Evolutionary conservation across 1,140 invertebrate genomes (phyloP), one percentile per base, ranked within the genome.

Genomic region (Drosophila santomea): DNA sequence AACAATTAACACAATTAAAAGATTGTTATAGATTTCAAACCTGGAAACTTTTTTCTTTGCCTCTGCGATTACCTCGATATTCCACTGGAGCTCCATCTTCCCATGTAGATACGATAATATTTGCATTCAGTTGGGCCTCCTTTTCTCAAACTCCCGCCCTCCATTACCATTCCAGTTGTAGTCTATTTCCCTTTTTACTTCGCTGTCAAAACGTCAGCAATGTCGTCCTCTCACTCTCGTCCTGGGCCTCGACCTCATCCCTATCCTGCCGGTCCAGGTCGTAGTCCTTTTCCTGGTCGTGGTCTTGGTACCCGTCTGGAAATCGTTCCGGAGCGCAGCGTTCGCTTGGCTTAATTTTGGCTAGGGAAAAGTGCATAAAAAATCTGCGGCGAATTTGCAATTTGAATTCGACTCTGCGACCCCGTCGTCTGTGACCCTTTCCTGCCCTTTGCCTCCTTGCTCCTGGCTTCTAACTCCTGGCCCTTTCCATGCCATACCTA

Each of bases 321-420:
- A 72, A 74, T 82, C 79, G 82, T 83, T 85, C 78, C 69, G 72
- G 63, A 67, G 78, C 63, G 76, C 62, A 59, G 61, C 77, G 74
- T 88, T 89, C 84, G 57, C 75, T 73, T 86, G 83, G 79, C 83
- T 86, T 89, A 86, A 86, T 86, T 86, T 86, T 72, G 79, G 84
- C 83, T 89, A 66, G 75, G 79, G 84, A 86, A 86, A 86, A 89
- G 79, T 86, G 83, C 83, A 86, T 86, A 88, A 86, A 85, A 86
- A 86, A 86, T 86, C 83, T 82, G 82, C 79, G 83, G 83, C 83
- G 82, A 86, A 83, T 86, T 86, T 88, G 82, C 82, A 86, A 86
- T 86, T 86, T 86, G 84, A 83, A 83, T 88, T 88, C 64, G 83
- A 71, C 78, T 81, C 64, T 63, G 47, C 38, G 38, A 39, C 11